Conservation (phyloP, 1,140 invertebrate species). For the Chironomus striatipennis region DNA sequence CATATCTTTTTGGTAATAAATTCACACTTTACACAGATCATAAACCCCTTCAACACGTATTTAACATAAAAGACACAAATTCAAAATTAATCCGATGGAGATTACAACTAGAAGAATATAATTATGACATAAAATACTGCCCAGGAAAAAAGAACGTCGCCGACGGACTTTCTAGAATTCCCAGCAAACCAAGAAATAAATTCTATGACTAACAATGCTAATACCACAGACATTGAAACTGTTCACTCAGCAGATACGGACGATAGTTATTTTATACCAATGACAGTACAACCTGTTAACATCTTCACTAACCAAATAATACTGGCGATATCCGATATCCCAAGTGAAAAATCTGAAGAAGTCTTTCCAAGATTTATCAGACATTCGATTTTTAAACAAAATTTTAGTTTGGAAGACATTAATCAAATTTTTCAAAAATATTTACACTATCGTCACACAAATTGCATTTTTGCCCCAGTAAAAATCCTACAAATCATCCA, state of each 20-base stretch:
- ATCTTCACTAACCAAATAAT: constrained; percentile 28
- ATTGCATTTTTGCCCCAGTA: constrained; percentile 28
- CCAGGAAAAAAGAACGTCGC: constrained; percentile 32
- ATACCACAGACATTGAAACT: constrained; percentile 16
- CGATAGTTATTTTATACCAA: constrained; percentile 26
- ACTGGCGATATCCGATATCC: constrained; percentile 25
- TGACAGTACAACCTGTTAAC: constrained; percentile 29
- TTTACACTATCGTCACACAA: constrained; percentile 26
- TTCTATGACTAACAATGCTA: not conserved
- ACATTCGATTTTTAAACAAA: constrained; percentile 25
- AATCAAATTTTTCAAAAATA: constrained; percentile 29
- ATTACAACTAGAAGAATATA: constrained; percentile 31
- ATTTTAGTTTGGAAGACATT: constrained; percentile 26
- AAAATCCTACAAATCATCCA: constrained; percentile 27
- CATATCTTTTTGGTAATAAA: constrained; percentile 35
- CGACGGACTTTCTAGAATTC: not conserved
- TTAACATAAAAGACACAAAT: constrained; percentile 36
- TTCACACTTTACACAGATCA: constrained; percentile 31
- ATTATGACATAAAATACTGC: constrained; percentile 39
- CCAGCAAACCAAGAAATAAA: not conserved
- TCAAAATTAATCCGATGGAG: constrained; percentile 33
- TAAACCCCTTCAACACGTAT: constrained; percentile 35
- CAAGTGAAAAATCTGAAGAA: constrained; percentile 26
- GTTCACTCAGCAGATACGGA: constrained; percentile 23
- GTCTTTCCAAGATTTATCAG: constrained; percentile 27